Conservation (phyloP, 2,888 invertebrate species). For the Julus scanicus region DNA sequence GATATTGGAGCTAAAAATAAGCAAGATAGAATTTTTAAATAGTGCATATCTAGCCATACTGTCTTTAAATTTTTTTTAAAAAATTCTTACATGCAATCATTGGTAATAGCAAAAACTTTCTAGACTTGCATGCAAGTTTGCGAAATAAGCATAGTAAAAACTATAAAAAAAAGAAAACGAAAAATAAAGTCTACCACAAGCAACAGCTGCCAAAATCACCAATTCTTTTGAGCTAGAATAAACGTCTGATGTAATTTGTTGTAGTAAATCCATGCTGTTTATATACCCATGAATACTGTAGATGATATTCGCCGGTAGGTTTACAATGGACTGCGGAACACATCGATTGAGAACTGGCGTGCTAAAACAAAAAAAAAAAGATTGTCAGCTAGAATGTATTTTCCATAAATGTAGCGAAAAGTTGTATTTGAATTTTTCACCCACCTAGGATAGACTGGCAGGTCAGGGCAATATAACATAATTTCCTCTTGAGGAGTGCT, state of each 20-base stretch:
- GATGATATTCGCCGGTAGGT: slow-evolving; percentile 73
- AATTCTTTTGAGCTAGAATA: slow-evolving; percentile 90
- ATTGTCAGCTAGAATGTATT: not conserved
- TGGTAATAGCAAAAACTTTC: too few species aligned
- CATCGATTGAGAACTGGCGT: slow-evolving; percentile 86
- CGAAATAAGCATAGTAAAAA: too few species aligned
- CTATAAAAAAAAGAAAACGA: not conserved
- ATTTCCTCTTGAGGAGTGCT: slow-evolving; percentile 68
- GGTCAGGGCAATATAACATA: slow-evolving; percentile 74
- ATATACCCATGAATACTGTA: slow-evolving; percentile 81
- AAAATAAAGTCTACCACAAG: slow-evolving; percentile 74
- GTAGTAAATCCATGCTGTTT: slow-evolving; percentile 88
- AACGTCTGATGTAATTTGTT: slow-evolving; percentile 88
- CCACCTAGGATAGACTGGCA: slow-evolving; percentile 81
- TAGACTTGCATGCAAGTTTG: too few species aligned
- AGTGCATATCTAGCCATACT: too few species aligned
- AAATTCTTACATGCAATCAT: too few species aligned
- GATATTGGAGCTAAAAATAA: too few species aligned
- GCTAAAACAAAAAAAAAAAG: slow-evolving; percentile 67
- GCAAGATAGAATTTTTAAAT: too few species aligned
- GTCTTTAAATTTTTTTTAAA: too few species aligned
- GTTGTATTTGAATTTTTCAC: slow-evolving; percentile 52
- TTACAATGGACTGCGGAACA: slow-evolving; percentile 79
- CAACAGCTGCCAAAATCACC: slow-evolving; percentile 80
- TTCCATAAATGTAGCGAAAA: too few species aligned